Percentiles rank a stretch among this genome's conserved stretches.
These are phyloP conservation scores for Nomada ruficornis DNA, from an alignment of 2,888 invertebrate species.

Conservation along the genomic window DNA sequence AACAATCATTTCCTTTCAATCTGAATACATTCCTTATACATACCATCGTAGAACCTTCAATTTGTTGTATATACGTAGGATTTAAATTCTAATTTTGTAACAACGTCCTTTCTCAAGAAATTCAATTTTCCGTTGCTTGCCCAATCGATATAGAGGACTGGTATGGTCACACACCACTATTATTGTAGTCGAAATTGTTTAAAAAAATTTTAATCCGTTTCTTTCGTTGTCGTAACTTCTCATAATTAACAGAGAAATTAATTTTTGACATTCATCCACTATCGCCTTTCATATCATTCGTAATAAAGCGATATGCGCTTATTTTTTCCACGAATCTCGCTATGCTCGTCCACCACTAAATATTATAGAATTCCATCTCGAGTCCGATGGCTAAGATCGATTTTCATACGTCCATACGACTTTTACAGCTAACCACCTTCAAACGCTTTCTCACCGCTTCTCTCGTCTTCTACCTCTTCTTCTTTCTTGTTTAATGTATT, in stretches of 20 bases:
- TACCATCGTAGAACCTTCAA: not conserved
- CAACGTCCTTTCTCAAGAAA: too few relatives aligned
- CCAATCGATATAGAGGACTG: too few relatives aligned
- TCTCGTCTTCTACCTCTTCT: not conserved
- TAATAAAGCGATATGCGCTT: conserved; percentile 1
- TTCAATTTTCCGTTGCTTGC: too few relatives aligned
- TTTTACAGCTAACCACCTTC: conserved; percentile 1
- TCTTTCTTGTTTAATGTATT: conserved; percentile 28
- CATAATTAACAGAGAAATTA: not conserved
- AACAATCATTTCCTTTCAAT: conserved; percentile 17
- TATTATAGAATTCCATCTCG: not conserved
- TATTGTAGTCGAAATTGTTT: too few relatives aligned
- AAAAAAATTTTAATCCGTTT: too few relatives aligned
- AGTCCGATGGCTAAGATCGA: not conserved
- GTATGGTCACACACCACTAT: too few relatives aligned
- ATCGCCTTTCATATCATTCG: conserved; percentile 10
- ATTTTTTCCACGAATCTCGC: conserved; percentile 15
- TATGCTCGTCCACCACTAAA: not conserved
- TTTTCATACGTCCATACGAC: not conserved
- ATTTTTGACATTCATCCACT: not conserved
- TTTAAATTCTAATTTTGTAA: not conserved
- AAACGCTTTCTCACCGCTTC: conserved; percentile 11
- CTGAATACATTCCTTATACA: not conserved
- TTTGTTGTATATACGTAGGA: not conserved
- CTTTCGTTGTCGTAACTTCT: conserved; percentile 9